Conservation (phyloP, 2,113 vertebrate genomes). For the Malurus cyaneus region DNA sequence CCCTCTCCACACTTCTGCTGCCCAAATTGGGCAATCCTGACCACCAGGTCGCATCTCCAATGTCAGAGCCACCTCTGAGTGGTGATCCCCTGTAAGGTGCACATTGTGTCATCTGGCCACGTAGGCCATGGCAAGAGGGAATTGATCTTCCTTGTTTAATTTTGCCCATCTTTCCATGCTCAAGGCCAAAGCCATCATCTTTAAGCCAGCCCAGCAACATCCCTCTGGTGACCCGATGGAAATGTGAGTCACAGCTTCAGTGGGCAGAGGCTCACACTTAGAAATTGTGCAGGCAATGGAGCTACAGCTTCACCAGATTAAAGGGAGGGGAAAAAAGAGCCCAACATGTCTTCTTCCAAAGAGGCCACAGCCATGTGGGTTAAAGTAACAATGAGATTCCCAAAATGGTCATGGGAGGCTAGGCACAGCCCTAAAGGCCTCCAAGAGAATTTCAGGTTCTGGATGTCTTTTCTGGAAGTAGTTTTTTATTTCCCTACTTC, state of each 20-base stretch:
- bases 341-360: not conserved
- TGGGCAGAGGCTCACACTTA: not conserved
- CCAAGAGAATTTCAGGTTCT: not conserved
- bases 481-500: not conserved
- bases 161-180: not conserved
- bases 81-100: no score
- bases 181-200: not conserved
- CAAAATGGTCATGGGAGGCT: fast-evolving
- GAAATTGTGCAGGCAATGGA: not conserved
- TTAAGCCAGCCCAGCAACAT: not conserved
- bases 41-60: not conserved
- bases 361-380: not conserved
- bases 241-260: not conserved
- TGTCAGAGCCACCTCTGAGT: not conserved
- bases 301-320: not conserved
- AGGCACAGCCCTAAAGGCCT: not conserved
- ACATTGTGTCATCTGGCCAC: fast-evolving
- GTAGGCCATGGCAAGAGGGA: not conserved
- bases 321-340: fast-evolving
- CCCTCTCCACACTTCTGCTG: not conserved
- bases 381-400: not conserved
- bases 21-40: fast-evolving
- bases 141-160: not conserved
- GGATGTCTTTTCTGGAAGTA: not conserved
- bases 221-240: not conserved